Evolutionary conservation across 92 coral and sea anemone species (phyloP).

Genomic region (Palythoa grandis): DNA sequence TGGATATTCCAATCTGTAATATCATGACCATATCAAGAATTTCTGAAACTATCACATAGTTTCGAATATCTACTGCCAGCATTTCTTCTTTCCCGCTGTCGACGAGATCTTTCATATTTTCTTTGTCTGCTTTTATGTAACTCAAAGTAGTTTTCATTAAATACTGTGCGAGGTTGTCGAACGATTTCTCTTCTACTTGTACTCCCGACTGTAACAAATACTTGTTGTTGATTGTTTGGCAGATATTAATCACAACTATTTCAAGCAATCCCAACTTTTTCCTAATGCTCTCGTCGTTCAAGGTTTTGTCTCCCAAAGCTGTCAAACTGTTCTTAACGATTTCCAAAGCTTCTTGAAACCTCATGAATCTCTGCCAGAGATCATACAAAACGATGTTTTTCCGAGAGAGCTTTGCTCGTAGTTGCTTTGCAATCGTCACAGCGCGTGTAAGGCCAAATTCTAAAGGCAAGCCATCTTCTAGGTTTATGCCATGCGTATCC

Average conservation of each 20-base stretch:
- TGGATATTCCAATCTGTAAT: conserved; percentile 1
- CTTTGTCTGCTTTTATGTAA: not conserved
- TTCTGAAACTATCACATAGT: conserved; percentile 29
- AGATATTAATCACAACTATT: not conserved
- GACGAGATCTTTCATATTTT: conserved; percentile 9
- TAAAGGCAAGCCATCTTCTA: not conserved
- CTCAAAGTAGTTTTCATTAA: not conserved
- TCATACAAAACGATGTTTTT: not conserved
- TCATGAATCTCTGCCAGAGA: conserved; percentile 7
- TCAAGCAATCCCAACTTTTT: not conserved
- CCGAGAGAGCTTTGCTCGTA: not conserved
- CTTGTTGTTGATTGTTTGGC: conserved; percentile 2
- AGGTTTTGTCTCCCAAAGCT: not conserved
- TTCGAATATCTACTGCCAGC: conserved; percentile 10
- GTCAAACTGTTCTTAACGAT: conserved; percentile 5
- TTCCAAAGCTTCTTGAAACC: conserved; percentile 20
- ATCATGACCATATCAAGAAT: not conserved
- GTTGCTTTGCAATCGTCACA: not conserved
- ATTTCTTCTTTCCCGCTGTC: conserved; percentile 24
- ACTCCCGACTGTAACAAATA: not conserved
- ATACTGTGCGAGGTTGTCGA: not conserved
- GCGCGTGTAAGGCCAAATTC: conserved; percentile 8
- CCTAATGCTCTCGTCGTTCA: not conserved
- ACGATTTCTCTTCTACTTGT: not conserved
- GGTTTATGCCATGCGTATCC: not conserved